phyloP scores from a whole-genome alignment of 2,113 vertebrate species.

The Ageneiosus marmoratus region DNA sequence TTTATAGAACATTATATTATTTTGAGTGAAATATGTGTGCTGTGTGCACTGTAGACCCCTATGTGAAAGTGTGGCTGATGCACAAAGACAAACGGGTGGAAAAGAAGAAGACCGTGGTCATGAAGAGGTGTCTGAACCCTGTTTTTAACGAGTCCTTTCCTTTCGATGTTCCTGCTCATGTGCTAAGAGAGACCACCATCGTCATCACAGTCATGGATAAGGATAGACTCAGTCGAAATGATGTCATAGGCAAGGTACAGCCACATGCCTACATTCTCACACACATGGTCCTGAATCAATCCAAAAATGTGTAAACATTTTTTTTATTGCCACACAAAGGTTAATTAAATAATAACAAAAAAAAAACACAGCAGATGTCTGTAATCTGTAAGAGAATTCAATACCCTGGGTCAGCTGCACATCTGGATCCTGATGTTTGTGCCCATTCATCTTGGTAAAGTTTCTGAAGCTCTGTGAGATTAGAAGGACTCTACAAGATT shows the following conservation, averaged over 20 bases:
- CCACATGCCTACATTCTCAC: not conserved
- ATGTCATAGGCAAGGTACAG: constrained; percentile 95
- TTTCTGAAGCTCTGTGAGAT: no score
- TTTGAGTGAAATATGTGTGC: not conserved
- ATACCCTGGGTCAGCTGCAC: no score
- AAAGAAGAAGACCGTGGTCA: constrained; percentile 67
- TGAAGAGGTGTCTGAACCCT: constrained; percentile 97
- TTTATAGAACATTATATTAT: not conserved
- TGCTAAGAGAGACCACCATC: constrained; percentile 93
- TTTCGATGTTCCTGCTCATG: constrained; percentile 95
- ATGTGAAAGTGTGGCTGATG: constrained; percentile 99
- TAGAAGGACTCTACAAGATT: no score
- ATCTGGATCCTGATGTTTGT: no score
- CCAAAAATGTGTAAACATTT: not conserved
- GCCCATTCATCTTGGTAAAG: no score
- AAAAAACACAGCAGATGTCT: no score
- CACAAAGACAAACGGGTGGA: constrained; percentile 57
- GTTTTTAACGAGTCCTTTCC: constrained; percentile 97
- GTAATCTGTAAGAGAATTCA: no score
- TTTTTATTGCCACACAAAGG: no score
- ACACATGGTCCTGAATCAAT: not conserved
- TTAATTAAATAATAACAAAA: no score
- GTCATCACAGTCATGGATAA: constrained; percentile 95
- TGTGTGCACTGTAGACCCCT: constrained; percentile 81
- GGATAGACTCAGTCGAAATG: constrained; percentile 96